Base-by-base conservation (phyloP, 2,888 invertebrate species). In the Mellilla xanthometata region DNA sequence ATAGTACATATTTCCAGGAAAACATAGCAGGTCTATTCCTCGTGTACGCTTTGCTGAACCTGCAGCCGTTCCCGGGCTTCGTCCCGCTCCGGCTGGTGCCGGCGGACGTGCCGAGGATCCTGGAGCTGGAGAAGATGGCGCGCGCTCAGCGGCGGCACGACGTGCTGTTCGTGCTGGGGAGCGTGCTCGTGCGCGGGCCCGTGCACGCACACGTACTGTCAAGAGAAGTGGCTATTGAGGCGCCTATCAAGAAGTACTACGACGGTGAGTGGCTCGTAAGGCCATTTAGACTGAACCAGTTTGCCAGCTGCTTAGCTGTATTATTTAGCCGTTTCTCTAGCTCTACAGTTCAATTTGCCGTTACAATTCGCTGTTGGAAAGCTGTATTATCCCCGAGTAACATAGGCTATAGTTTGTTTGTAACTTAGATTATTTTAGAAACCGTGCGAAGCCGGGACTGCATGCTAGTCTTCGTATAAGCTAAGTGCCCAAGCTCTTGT, bases 11-110 rank as follows among this genome's bases (percentile, higher is more conserved):
- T 24, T 24, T 24, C 1, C 63, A 88, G 88, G 76, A 79, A 48
- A 68, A 76, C 1, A 72, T 87, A 41, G 72, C 74, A 0, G 86
- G 84, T 0, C 56, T 88, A 0, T 88, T 84, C 52, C 54, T 89
- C 2, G 76, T 84, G 0, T 88, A 89, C 27, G 74, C 70, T 0
- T 51, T 89, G 0, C 40, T 82, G 1, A 68, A 74, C 22, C 56
- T 79, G 0, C 88, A 89, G 40, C 88, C 88, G 0, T 85, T 68
- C 46, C 2, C 56, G 0, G 58, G 65, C 0, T 84, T 86, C 13
- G 81, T 81, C 0, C 32, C 61, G 0, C 58, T 89, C 0, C 68
- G 82, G 0, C 19, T 89, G 0, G 55, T 70, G 0, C 77, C 81
- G 0, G 68, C 75, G 0, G 87, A 89, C 29, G 46, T 85, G 1